Evolutionary conservation across 2,888 invertebrate genomes (phyloP), one percentile per base, ranked within the genome.

Genomic region (Lasioglossum calceatum): DNA sequence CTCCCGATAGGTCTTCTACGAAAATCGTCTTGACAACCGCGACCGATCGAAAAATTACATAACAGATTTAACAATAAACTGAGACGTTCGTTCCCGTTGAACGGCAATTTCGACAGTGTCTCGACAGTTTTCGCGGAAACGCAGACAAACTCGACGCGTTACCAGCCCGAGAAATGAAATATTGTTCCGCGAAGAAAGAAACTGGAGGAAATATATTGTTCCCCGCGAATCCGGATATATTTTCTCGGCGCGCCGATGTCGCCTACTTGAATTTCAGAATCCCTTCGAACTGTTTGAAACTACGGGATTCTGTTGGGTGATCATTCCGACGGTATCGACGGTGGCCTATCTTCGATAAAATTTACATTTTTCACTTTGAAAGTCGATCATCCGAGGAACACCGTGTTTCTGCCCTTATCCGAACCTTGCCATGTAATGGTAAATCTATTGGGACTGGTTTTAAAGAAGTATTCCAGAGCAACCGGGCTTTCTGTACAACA

Each of bases 231-330:
- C 50, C 50, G 27, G 76, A 83, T 84, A 73, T 82, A 82, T 71
- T 73, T 76, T 32, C 39, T 50, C 64, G 23, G 42, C 50, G 27
- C 71, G 50, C 27, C 36, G 44, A 77, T 54, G 84, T 67, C 64
- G 77, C 72, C 72, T 72, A 84, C 77, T 83, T 84, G 84, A 77
- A 84, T 83, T 83, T 84, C 84, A 77, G 75, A 84, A 67, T 36
- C 50, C 27, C n/a, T 61, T 42, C 32, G 14, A 70, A 76, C 70
- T 73, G 32, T 84, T 84, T 42, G 36, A 2, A 16, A 50, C 27
- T 64, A 44, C 47, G 16, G 32, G 47, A 27, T 82, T 61, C n/a
- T 27, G 44, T 36, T 4, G 58, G 44, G 27, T 27, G 64, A 82
- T 83, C 71, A 64, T 77, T 50, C 50, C 14, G n/a, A 36, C 58